Percentiles rank a stretch among this genome's conserved stretches.
Conservation (phyloP, 2,113 vertebrate species). For the Columbina picui region DNA sequence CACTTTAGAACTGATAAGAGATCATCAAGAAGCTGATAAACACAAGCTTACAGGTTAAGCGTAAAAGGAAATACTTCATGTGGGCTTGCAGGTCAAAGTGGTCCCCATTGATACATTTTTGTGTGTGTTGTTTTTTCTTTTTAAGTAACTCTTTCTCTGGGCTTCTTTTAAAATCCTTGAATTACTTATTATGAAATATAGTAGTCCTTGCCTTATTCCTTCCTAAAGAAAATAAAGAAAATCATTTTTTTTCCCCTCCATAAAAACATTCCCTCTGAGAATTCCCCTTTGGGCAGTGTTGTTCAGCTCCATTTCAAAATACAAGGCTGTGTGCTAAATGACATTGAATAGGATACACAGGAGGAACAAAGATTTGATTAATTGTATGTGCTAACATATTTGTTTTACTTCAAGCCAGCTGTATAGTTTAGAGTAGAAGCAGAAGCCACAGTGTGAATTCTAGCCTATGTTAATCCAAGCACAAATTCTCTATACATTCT, state of each 20-base stretch:
- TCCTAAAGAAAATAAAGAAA: neutral
- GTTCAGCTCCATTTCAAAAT: slow-evolving; percentile 9
- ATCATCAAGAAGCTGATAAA: slow-evolving; percentile 3
- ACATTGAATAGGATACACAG: neutral
- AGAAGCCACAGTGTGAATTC: neutral
- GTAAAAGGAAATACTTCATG: neutral
- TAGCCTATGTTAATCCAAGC: neutral
- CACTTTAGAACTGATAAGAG: slow-evolving; percentile 2
- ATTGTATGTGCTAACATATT: neutral
- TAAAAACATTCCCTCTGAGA: neutral
- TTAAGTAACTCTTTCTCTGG: neutral
- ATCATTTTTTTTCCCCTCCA: neutral
- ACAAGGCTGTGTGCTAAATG: neutral
- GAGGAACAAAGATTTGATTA: slow-evolving; percentile 44
- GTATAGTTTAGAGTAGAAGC: neutral
- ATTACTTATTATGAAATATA: neutral
- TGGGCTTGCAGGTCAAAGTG: neutral
- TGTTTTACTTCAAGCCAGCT: slow-evolving; percentile 12
- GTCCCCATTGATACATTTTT: neutral
- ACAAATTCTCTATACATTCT: neutral
- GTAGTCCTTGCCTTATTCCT: neutral
- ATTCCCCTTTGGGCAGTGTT: neutral
- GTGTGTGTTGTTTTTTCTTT: neutral
- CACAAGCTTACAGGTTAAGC: neutral
- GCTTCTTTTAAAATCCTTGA: neutral